Evolutionary conservation across 2,113 vertebrate species (phyloP).

Genomic region (Poeciliopsis occidentalis): DNA sequence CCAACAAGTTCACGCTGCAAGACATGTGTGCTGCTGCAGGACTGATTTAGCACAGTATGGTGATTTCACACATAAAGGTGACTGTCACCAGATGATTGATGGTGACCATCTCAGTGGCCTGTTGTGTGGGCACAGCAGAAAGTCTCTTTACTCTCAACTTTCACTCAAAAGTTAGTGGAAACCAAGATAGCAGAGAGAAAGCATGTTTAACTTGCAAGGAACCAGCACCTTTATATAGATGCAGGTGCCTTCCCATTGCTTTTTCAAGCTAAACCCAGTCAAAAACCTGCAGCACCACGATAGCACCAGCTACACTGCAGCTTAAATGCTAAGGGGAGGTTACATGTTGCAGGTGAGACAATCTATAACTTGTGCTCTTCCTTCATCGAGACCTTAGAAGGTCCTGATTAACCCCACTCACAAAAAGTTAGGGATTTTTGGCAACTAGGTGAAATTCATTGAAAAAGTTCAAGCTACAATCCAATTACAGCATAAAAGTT

Average conservation of each 20-base stretch:
- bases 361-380: no score
- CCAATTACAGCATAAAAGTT: no score
- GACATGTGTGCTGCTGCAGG: constrained; percentile 40
- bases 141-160: neutral
- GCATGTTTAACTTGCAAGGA: neutral
- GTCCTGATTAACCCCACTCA: no score
- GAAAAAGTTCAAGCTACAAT: no score
- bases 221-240: neutral
- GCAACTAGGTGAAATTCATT: no score
- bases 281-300: neutral
- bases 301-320: no score
- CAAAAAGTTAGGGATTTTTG: no score
- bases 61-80: constrained; percentile 58
- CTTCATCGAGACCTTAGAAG: no score
- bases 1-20: constrained; percentile 53
- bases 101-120: constrained; percentile 37
- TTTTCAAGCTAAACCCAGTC: neutral
- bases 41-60: constrained; percentile 55
- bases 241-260: neutral
- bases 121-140: constrained; percentile 9
- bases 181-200: neutral
- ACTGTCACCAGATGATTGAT: constrained; percentile 54
- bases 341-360: no score
- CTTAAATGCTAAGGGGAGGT: no score
- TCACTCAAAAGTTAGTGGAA: no score